Base-by-base conservation (phyloP, 2,797 vertebrate genomes). In the Falco columbarius region DNA sequence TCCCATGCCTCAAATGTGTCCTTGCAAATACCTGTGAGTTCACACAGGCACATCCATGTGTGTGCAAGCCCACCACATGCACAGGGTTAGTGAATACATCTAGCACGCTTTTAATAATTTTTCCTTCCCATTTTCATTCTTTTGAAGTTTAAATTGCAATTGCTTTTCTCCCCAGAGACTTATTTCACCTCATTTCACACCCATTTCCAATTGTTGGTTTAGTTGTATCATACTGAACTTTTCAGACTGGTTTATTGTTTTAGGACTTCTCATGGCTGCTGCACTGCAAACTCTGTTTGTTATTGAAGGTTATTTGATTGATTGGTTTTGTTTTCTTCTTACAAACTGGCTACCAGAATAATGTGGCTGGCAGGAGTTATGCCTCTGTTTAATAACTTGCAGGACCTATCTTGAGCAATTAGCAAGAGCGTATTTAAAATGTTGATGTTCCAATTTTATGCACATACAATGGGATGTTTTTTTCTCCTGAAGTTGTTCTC, bases 301-400 rank as follows among this genome's bases (percentile, higher is more conserved):
- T 97, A 93, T 95, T 95, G 85, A 88, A 95, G 59, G 84, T 91
- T 92, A 77, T 92, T 95, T 96, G 94, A 95, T 89, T 96, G 97
- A 96, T 91, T 90, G n/a, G 62, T 81, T 95, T 97, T 96, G 79
- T 96, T 95, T 94, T 94, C 81, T 81, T 80, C 89, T 63, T 52
- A 63, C n/a, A 86, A 91, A 84, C 55, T 91, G 75, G 51, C 89
- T 96, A 93, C 95, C 80, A 90, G 91, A 96, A 91, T 96, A 81
- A 90, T 67, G 29, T 93, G 62, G 24, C 92, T 93, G 72, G 79
- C 63, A 87, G 65, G 59, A 94, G 47, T 91, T 89, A 27, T 42
- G 76, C 73, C 58, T 86, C 96, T 91, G 47, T 93, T 95, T 95
- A 94, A 90, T 93, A 94, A 92, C 90, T 95, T 94, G 55, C 66